Percentiles rank a stretch among this genome's conserved stretches.
These are phyloP conservation scores for Calidris pugnax DNA, from an alignment of 2,113 vertebrate genomes.

Conservation along the genomic window DNA sequence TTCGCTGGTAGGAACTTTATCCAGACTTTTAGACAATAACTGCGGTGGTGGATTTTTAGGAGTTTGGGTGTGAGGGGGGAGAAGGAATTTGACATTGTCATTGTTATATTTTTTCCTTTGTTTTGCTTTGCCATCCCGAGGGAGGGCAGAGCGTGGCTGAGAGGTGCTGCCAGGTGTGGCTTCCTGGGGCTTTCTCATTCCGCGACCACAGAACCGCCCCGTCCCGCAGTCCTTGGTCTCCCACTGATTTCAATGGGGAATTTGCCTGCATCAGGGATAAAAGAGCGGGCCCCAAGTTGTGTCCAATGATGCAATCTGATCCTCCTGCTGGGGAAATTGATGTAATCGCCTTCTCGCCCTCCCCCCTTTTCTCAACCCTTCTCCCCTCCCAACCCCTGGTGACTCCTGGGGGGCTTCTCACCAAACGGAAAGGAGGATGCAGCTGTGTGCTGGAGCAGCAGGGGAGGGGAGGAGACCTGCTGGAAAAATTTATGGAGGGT, in stretches of 20 bases:
- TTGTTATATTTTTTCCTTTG: background rate
- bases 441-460: conserved; percentile 21
- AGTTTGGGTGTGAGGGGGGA: background rate
- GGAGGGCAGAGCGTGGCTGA: conserved; percentile 15
- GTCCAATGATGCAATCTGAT: conserved; percentile 51
- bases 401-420: conserved; percentile 24
- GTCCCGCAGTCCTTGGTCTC: conserved; percentile 16
- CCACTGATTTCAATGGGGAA: conserved; percentile 54
- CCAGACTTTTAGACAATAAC: background rate
- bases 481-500: background rate
- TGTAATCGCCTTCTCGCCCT: conserved; percentile 37
- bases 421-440: background rate
- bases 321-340: conserved; percentile 59
- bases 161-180: conserved; percentile 55
- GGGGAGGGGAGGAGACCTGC: background rate
- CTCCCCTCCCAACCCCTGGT: background rate
- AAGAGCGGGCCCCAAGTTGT: conserved; percentile 47
- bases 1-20: background rate
- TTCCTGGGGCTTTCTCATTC: conserved; percentile 50
- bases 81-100: background rate
- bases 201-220: conserved; percentile 7
- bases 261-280: conserved; percentile 38
- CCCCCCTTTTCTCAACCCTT: background rate
- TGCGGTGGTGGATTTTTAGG: background rate
- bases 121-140: background rate